Percentiles rank a stretch among this genome's conserved stretches.
These are phyloP conservation scores for Oppia nitens DNA, from an alignment of 1,140 invertebrate species.

Conservation along the genomic window DNA sequence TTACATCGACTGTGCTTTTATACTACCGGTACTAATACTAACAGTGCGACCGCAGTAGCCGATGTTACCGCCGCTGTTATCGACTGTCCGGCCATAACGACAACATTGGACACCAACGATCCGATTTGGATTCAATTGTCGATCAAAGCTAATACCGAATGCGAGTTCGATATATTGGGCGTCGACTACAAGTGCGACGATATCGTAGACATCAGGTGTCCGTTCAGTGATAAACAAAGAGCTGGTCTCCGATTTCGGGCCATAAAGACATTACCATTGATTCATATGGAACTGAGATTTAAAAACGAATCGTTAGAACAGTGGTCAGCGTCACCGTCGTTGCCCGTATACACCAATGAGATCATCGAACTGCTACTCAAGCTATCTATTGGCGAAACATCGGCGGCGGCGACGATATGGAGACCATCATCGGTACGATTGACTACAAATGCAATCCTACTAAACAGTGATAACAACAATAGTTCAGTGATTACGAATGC, in stretches of 20 bases:
- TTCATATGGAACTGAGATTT: constrained; percentile 17
- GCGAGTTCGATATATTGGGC: constrained; percentile 8
- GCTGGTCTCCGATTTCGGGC: constrained; percentile 26
- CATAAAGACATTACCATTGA: constrained; percentile 9
- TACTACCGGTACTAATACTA: not conserved
- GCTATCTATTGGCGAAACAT: not conserved
- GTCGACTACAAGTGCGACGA: constrained; percentile 6
- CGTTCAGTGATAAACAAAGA: constrained; percentile 17
- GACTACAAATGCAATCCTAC: not conserved
- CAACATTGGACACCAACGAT: not conserved
- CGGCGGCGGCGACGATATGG: no score
- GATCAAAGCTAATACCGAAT: constrained; percentile 15
- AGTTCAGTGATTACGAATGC: no score
- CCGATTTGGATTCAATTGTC: not conserved
- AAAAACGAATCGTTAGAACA: no score
- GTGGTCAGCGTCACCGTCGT: not conserved
- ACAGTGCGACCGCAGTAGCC: not conserved
- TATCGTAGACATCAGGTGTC: not conserved
- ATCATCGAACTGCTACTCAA: not conserved
- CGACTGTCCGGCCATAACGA: not conserved
- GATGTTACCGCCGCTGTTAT: not conserved
- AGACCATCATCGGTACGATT: not conserved
- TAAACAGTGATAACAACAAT: no score
- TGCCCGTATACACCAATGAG: not conserved
- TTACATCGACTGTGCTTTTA: constrained; percentile 5